Evolutionary conservation across 2,797 vertebrate genomes (phyloP).

Genomic region (Lutjanus campechanus): DNA sequence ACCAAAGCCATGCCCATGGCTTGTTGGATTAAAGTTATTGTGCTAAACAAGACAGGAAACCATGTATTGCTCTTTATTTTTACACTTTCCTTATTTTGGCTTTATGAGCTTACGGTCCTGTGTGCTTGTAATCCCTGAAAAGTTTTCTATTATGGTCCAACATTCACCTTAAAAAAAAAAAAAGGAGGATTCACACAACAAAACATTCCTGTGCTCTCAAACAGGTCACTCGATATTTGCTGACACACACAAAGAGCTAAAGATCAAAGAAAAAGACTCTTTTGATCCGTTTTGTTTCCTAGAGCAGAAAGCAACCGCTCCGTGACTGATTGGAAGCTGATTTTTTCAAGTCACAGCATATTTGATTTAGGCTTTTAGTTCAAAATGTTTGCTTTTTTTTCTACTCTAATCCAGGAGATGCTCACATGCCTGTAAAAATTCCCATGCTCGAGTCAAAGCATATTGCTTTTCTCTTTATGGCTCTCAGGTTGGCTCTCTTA

Average conservation of each 20-base stretch:
- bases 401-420: constrained; percentile 4
- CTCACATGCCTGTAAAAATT: background rate
- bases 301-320: constrained; percentile 12
- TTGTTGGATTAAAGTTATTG: constrained; percentile 55
- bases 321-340: constrained; percentile 16
- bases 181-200: background rate
- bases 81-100: constrained; percentile 8
- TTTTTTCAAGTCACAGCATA: constrained; percentile 10
- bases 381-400: background rate
- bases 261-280: constrained; percentile 3
- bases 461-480: constrained; percentile 6
- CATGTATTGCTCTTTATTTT: constrained; percentile 27
- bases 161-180: background rate
- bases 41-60: constrained; percentile 48
- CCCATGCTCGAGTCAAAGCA: background rate
- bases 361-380: constrained; percentile 24
- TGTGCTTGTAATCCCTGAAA: constrained; percentile 39
- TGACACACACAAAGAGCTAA: background rate
- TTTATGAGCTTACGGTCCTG: background rate
- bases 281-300: constrained; percentile 18
- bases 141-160: background rate
- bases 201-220: background rate
- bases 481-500: background rate
- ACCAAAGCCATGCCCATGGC: constrained; percentile 52
- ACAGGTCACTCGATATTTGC: constrained; percentile 20